A percentile compares a stretch with the other conserved stretches of the same genome.
These are phyloP conservation scores for Fragum sueziense DNA, from an alignment of 2,888 invertebrate genomes.

Conservation along the genomic window DNA sequence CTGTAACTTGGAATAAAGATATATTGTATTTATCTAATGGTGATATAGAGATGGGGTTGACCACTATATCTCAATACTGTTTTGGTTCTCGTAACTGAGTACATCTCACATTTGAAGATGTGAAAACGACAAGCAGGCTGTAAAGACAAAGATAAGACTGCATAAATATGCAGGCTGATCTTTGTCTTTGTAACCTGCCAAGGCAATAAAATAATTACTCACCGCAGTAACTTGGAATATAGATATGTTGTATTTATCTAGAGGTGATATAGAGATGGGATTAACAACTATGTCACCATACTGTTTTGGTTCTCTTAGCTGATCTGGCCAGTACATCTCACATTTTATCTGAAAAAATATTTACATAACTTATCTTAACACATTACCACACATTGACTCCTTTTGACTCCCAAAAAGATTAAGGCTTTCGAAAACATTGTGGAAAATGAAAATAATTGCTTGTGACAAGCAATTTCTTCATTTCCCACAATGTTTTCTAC, in stretches of 20 bases:
- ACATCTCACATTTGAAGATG: conserved; percentile 74
- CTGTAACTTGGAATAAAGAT: conserved; percentile 62
- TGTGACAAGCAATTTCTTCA: no score
- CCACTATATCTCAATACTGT: conserved; percentile 66
- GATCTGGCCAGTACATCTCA: conserved; percentile 73
- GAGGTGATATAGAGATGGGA: conserved; percentile 62
- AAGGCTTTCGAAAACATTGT: no score
- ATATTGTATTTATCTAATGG: conserved; percentile 68
- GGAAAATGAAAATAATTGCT: no score
- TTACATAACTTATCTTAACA: conserved; percentile 38
- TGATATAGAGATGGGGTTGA: conserved; percentile 65
- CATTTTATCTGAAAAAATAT: conserved; percentile 69
- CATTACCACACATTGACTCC: conserved; percentile 85
- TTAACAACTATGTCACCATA: conserved; percentile 68
- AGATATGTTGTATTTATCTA: conserved; percentile 68
- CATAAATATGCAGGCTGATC: no score
- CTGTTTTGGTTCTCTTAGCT: conserved; percentile 64
- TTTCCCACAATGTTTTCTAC: no score
- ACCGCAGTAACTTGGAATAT: conserved; percentile 62
- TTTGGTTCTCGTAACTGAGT: conserved; percentile 68
- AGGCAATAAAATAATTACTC: not conserved
- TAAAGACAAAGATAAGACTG: no score
- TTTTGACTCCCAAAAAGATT: no score
- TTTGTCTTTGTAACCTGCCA: no score
- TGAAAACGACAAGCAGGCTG: no score